Evolutionary conservation across 2,113 vertebrate species (phyloP).

Genomic region (Sterrhoptilus dennistouni): DNA sequence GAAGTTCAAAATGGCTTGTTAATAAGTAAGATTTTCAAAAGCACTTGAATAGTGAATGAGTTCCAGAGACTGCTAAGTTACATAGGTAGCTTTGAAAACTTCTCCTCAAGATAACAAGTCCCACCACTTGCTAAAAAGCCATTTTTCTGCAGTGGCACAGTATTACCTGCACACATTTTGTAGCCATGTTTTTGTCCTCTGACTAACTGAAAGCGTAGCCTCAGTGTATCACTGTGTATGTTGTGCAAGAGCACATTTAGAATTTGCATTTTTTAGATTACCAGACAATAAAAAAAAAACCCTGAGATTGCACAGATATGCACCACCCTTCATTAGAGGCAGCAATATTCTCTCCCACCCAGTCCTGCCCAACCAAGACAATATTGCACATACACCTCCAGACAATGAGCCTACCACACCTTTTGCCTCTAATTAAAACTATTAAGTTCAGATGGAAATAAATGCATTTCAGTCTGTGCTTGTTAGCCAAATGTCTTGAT

Average conservation of each 20-base stretch:
- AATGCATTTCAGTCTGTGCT: conserved; percentile 38
- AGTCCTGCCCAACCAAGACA: conserved; percentile 59
- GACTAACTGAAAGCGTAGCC: background rate
- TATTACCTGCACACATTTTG: background rate
- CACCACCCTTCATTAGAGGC: conserved; percentile 44
- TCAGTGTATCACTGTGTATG: background rate
- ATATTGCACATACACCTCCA: conserved; percentile 50
- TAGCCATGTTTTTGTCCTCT: background rate
- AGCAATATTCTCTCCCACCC: conserved; percentile 35
- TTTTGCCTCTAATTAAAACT: conserved; percentile 59
- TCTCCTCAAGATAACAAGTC: background rate
- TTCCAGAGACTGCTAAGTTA: background rate
- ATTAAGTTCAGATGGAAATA: conserved; percentile 38
- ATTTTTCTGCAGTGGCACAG: background rate
- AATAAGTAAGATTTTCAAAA: conserved; percentile 19
- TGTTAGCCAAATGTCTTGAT: conserved; percentile 56
- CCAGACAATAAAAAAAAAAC: background rate
- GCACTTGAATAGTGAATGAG: background rate
- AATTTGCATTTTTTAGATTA: conserved; percentile 28
- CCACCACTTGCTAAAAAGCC: background rate
- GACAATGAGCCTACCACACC: conserved; percentile 13
- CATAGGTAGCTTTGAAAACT: background rate
- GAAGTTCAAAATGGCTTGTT: background rate
- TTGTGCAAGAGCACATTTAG: conserved; percentile 3
- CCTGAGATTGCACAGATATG: conserved; percentile 3